A percentile compares a stretch with the other conserved stretches of the same genome.
phyloP scores from a whole-genome alignment of 2,888 invertebrate species.

The Biston betularia region DNA sequence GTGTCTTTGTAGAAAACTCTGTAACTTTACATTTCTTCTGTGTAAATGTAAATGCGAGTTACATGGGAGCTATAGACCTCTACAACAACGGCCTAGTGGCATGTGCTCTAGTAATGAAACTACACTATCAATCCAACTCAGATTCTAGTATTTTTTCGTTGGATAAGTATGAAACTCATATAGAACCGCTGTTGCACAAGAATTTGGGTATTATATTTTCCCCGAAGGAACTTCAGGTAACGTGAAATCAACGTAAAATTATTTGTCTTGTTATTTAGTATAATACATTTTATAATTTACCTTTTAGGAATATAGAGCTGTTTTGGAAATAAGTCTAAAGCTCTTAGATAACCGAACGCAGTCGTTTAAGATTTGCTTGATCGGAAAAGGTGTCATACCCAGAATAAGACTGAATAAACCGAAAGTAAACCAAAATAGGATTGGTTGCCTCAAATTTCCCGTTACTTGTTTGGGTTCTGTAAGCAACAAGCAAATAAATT shows the following conservation, averaged over 20 bases:
- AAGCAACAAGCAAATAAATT: conserved; percentile 61
- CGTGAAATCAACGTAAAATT: background rate
- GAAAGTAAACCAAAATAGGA: conserved; percentile 57
- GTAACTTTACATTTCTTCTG: conserved; percentile 76
- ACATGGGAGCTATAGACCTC: conserved; percentile 68
- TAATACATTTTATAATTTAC: conserved; percentile 3
- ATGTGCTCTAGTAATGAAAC: conserved; percentile 69
- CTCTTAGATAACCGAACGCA: conserved; percentile 71
- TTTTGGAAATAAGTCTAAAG: conserved; percentile 76
- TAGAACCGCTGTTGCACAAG: conserved; percentile 77
- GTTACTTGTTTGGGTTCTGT: conserved; percentile 77
- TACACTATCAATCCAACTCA: conserved; percentile 72
- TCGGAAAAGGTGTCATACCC: conserved; percentile 80
- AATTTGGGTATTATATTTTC: conserved; percentile 73
- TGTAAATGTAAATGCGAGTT: conserved; percentile 70
- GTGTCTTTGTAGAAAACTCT: conserved; percentile 77
- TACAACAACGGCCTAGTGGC: conserved; percentile 81
- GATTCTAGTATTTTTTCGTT: conserved; percentile 69
- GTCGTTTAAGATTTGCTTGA: conserved; percentile 75
- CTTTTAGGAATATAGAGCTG: conserved; percentile 76
- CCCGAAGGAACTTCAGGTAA: conserved; percentile 73
- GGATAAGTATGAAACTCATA: conserved; percentile 74
- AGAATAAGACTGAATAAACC: conserved; percentile 70
- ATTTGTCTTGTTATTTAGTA: background rate
- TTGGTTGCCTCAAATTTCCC: conserved; percentile 65